phyloP scores from a whole-genome alignment of 2,888 invertebrate genomes.

The Cremastinae sp. region DNA sequence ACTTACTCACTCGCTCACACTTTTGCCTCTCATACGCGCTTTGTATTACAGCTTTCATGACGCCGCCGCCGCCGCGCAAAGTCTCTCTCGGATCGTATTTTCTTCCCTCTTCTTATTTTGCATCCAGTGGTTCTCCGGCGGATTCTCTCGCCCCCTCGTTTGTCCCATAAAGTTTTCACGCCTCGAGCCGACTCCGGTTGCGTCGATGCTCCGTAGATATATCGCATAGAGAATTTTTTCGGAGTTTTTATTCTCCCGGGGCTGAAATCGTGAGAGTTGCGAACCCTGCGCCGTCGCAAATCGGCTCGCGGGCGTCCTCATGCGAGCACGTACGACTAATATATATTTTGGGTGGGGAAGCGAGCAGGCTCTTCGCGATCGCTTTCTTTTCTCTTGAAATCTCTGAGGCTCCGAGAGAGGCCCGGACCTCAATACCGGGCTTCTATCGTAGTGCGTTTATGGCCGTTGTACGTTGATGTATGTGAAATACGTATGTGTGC shows the following conservation, averaged over 20 bases:
- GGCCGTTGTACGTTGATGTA: slow-evolving; percentile 27
- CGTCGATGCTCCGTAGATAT: too few relatives aligned
- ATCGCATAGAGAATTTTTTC: slow-evolving; percentile 8
- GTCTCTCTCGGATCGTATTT: slow-evolving; percentile 61
- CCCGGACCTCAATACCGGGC: slow-evolving; percentile 31
- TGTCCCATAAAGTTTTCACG: slow-evolving; percentile 40
- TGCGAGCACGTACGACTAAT: slow-evolving; percentile 74
- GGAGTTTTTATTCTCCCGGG: neutral
- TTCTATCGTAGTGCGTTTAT: slow-evolving; percentile 27
- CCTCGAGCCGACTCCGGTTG: neutral
- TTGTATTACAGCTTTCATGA: slow-evolving; percentile 74
- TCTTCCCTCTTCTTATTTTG: slow-evolving; percentile 21
- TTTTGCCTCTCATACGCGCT: slow-evolving; percentile 47
- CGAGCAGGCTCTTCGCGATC: slow-evolving; percentile 72
- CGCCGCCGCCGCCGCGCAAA: slow-evolving; percentile 69
- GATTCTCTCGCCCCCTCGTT: slow-evolving; percentile 10
- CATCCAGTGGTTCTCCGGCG: slow-evolving; percentile 58
- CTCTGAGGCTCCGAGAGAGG: slow-evolving; percentile 31
- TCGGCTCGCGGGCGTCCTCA: slow-evolving; percentile 65
- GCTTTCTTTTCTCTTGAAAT: slow-evolving; percentile 57
- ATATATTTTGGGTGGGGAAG: slow-evolving; percentile 66
- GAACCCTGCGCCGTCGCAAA: slow-evolving; percentile 61
- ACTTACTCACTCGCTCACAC: slow-evolving; percentile 45
- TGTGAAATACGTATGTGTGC: slow-evolving; percentile 24
- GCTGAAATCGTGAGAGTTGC: slow-evolving; percentile 61